These are phyloP conservation scores for Steinernema feltiae DNA, from an alignment of 1,140 invertebrate species.

Conservation along the genomic window DNA sequence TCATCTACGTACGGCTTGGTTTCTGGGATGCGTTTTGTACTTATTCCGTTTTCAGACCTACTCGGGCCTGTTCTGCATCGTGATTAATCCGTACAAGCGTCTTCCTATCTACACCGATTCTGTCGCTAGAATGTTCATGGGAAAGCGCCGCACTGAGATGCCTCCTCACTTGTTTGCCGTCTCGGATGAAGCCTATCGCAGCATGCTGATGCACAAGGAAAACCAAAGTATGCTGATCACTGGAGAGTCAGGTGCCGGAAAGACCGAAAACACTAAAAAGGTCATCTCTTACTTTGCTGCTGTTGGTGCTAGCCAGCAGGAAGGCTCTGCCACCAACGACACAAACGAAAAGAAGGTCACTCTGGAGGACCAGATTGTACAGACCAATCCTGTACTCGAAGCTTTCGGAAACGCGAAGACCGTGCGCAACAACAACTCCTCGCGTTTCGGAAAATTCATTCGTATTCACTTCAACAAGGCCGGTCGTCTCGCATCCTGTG, in stretches of 20 bases:
- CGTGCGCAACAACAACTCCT: conserved; percentile 98
- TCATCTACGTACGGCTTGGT: conserved; percentile 62
- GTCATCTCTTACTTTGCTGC: conserved; percentile 67
- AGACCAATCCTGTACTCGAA: conserved; percentile 97
- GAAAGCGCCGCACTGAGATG: conserved; percentile 97
- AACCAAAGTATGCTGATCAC: conserved; percentile 99
- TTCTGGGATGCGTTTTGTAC: neutral
- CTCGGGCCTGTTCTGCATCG: conserved; percentile 99
- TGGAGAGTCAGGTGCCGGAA: conserved; percentile 67
- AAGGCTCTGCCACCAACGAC: conserved; percentile 51
- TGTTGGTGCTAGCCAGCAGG: conserved; percentile 68
- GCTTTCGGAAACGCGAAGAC: conserved; percentile 99
- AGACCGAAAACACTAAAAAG: conserved; percentile 69
- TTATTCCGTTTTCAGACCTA: conserved; percentile 73
- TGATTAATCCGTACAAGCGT: conserved; percentile 99
- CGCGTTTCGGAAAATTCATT: conserved; percentile 87
- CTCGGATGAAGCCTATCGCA: conserved; percentile 98
- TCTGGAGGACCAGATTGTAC: conserved; percentile 91
- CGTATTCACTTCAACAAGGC: conserved; percentile 98
- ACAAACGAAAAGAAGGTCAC: conserved; percentile 54
- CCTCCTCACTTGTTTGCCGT: conserved; percentile 99
- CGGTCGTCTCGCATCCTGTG: conserved; percentile 99
- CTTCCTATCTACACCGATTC: conserved; percentile 96
- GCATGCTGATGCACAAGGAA: conserved; percentile 95
- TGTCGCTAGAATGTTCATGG: conserved; percentile 93